These are phyloP conservation scores for Polia nebulosa DNA, from an alignment of 2,888 invertebrate genomes.

Conservation along the genomic window DNA sequence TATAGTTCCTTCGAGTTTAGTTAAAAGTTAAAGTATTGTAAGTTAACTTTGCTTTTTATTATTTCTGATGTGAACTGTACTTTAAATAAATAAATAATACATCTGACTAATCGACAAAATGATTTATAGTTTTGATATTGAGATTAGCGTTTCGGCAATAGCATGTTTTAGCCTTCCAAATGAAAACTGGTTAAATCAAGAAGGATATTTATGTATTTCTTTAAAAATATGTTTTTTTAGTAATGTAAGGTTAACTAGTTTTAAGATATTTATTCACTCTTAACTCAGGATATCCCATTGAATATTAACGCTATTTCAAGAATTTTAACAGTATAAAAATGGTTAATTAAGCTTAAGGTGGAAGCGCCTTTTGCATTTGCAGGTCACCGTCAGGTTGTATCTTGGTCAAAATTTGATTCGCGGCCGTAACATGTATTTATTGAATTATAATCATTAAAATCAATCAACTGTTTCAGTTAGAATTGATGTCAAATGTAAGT, in stretches of 20 bases:
- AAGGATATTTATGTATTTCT: neutral
- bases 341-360: neutral
- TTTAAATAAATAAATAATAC: too few species aligned
- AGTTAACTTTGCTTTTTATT: too few species aligned
- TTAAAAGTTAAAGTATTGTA: too few species aligned
- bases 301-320: neutral
- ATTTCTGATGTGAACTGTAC: neutral
- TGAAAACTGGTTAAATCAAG: conserved; percentile 1
- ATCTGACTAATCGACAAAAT: neutral
- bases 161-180: neutral
- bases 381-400: too few species aligned
- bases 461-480: too few species aligned
- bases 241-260: neutral
- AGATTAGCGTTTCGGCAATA: neutral
- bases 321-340: neutral
- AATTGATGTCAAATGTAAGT: too few species aligned
- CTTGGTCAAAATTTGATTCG: too few species aligned
- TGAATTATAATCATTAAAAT: too few species aligned
- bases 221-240: neutral
- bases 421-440: too few species aligned
- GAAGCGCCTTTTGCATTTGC: too few species aligned
- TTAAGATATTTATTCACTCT: neutral
- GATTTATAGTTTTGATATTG: neutral
- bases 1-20: too few species aligned
- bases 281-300: conserved; percentile 6